Evolutionary conservation across 2,113 vertebrate genomes (phyloP).

Genomic region (Poeciliopsis occidentalis): DNA sequence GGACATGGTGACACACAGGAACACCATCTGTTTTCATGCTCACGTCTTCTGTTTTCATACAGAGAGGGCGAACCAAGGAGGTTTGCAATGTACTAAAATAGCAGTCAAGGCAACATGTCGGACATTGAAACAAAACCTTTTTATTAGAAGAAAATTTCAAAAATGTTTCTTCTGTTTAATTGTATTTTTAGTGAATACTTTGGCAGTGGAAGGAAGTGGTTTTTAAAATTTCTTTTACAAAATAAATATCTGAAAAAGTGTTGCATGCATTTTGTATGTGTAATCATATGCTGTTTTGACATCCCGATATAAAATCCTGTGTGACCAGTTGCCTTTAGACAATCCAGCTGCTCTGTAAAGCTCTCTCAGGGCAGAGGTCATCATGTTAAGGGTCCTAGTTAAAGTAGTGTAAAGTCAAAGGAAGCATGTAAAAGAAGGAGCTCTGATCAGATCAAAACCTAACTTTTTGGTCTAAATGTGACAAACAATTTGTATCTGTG

Average conservation of each 20-base stretch:
- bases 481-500: too few species aligned
- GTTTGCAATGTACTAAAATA: conserved; percentile 3
- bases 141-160: background rate
- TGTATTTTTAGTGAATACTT: background rate
- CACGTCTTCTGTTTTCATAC: conserved; percentile 24
- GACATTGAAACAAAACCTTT: background rate
- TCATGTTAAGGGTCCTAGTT: too few species aligned
- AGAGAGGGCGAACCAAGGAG: background rate
- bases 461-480: too few species aligned
- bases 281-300: background rate
- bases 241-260: too few species aligned
- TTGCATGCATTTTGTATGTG: background rate
- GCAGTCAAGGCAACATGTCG: background rate
- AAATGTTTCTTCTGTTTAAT: background rate
- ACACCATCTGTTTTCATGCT: conserved; percentile 65
- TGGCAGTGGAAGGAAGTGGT: background rate
- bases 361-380: too few species aligned
- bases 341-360: too few species aligned
- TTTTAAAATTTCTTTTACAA: background rate
- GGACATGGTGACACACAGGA: conserved; percentile 69
- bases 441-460: too few species aligned
- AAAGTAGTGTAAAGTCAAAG: too few species aligned
- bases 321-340: too few species aligned
- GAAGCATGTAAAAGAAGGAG: too few species aligned
- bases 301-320: background rate